Conservation (phyloP, 2,797 vertebrate genomes). For the Myotis myotis region DNA sequence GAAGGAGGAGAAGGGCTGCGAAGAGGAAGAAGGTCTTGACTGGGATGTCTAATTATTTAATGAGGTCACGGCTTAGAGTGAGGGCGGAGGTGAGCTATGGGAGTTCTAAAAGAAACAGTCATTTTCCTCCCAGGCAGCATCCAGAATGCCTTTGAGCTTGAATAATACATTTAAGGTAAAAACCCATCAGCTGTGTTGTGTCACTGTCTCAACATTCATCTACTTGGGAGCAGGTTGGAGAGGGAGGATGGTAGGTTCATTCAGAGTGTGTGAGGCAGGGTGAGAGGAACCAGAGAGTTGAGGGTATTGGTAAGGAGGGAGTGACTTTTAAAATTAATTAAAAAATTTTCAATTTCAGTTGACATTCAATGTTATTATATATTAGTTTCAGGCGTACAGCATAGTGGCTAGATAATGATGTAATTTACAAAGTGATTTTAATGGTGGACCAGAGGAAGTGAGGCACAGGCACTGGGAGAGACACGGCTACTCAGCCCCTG, state of each 20-base stretch:
- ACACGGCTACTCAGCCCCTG: background rate
- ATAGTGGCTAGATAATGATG: background rate
- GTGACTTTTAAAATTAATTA: background rate
- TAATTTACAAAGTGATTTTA: background rate
- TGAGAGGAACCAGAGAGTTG: background rate
- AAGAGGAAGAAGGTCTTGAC: background rate
- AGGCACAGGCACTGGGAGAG: background rate
- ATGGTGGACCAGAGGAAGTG: background rate
- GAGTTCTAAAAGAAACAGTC: background rate
- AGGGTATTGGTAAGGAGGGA: background rate
- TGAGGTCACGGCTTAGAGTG: background rate
- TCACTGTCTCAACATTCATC: conserved; percentile 46
- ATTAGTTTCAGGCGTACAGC: background rate
- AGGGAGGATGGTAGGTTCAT: background rate
- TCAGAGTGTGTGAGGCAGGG: background rate
- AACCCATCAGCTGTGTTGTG: background rate
- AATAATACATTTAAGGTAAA: conserved; percentile 46
- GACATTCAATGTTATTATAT: background rate
- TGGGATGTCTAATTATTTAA: background rate
- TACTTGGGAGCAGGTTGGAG: background rate
- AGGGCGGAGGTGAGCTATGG: background rate
- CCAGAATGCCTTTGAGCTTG: background rate
- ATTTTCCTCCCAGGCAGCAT: conserved; percentile 34
- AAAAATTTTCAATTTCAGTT: background rate
- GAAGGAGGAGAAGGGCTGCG: background rate